A percentile compares a stretch with the other conserved stretches of the same genome.
These are phyloP conservation scores for Brachynemurus nebulosus DNA, from an alignment of 2,888 invertebrate genomes.

Conservation along the genomic window DNA sequence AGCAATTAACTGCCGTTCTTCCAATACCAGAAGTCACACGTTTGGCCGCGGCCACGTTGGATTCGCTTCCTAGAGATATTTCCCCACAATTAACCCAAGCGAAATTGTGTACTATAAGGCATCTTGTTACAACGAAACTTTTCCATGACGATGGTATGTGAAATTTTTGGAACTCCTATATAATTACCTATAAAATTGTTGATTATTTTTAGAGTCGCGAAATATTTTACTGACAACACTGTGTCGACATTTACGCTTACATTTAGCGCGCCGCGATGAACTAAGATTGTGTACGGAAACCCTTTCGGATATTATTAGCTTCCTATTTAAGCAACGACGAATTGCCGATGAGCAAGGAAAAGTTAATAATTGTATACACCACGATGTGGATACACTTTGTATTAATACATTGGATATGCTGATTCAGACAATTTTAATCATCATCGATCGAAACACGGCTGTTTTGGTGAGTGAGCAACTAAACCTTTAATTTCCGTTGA, in stretches of 20 bases:
- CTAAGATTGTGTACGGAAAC: constrained; percentile 74
- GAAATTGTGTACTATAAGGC: constrained; percentile 68
- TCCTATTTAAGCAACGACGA: constrained; percentile 39
- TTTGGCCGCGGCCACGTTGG: constrained; percentile 65
- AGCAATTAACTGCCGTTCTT: constrained; percentile 60
- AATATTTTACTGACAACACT: constrained; percentile 69
- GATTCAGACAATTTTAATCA: constrained; percentile 69
- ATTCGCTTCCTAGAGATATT: constrained; percentile 54
- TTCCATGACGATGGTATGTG: constrained; percentile 53
- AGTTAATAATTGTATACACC: constrained; percentile 48
- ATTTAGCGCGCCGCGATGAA: constrained; percentile 69
- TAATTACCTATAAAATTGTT: constrained; percentile 7
- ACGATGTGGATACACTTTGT: constrained; percentile 73
- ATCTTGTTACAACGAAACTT: constrained; percentile 58
- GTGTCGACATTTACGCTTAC: constrained; percentile 72
- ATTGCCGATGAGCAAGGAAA: constrained; percentile 36
- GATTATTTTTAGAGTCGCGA: constrained; percentile 54
- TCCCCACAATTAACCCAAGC: constrained; percentile 62
- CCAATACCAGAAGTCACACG: constrained; percentile 67
- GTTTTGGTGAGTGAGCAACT: constrained; percentile 38
- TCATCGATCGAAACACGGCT: constrained; percentile 62
- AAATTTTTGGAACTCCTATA: constrained; percentile 15
- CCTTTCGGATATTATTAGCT: constrained; percentile 67
- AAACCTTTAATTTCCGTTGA: too few relatives aligned
- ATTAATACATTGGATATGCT: constrained; percentile 69